phyloP scores from a whole-genome alignment of 2,888 invertebrate species.

The Miltochrista miniata region DNA sequence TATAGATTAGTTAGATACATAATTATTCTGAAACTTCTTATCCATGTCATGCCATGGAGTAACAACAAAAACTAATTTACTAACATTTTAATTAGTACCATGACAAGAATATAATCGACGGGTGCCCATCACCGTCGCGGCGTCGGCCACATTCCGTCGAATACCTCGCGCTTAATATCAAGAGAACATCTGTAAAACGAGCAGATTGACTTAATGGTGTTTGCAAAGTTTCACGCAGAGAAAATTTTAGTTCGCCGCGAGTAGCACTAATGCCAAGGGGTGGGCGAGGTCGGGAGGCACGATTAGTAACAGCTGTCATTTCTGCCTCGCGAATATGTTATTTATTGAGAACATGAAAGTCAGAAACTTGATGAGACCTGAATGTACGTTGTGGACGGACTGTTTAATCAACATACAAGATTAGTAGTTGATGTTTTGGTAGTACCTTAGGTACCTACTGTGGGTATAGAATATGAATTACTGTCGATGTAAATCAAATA shows the following conservation, averaged over 20 bases:
- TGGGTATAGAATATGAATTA: too few relatives aligned
- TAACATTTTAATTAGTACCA: background rate
- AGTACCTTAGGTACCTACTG: too few relatives aligned
- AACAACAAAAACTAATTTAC: too few relatives aligned
- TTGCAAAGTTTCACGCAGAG: constrained; percentile 71
- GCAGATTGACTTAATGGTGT: constrained; percentile 81
- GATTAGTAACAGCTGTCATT: constrained; percentile 80
- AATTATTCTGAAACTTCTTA: too few relatives aligned
- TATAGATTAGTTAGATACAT: too few relatives aligned
- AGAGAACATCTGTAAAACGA: constrained; percentile 76
- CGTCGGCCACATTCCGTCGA: constrained; percentile 8
- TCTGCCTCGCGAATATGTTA: constrained; percentile 65
- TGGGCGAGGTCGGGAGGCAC: constrained; percentile 40
- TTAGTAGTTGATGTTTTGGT: too few relatives aligned
- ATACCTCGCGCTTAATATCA: constrained; percentile 57
- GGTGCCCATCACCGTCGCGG: background rate
- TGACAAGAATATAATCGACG: background rate
- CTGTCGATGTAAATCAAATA: too few relatives aligned
- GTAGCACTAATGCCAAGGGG: constrained; percentile 57
- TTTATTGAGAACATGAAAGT: constrained; percentile 58
- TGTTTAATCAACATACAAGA: background rate
- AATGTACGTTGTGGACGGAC: constrained; percentile 1
- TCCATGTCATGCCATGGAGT: too few relatives aligned
- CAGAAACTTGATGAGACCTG: constrained; percentile 30
- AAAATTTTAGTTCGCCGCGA: constrained; percentile 73